Base-by-base conservation (phyloP, 2,888 invertebrate genomes). In the Nysson spinosus region DNA sequence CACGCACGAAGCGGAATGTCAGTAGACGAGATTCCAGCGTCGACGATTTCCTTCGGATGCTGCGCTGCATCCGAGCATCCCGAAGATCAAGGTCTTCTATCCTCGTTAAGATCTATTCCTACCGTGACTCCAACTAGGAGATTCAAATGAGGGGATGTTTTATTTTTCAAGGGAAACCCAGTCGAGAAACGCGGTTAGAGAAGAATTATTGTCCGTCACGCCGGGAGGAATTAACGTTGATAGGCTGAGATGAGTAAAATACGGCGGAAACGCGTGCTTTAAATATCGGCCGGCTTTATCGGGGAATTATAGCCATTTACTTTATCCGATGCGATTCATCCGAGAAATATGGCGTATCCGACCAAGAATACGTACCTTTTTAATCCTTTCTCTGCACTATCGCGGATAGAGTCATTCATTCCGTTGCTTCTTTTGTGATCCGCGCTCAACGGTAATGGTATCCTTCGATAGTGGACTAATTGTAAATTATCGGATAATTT, bases 1-100 rank as follows among this genome's bases (percentile, higher is more conserved):
- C 77, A 77, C 70, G 76, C 77, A 78, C 72, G 55, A 68, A 52
- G 47, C 64, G 76, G 75, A 80, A 80, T 80, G 72, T 60, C 72
- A 75, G 67, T 66, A 57, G 64, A 75, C 65, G 72, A 57, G 69
- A 75, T 75, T 75, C 75, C 67, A 24, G 20, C 50, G 43, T 56
- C 52, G 60, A 72, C 65, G 56, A 75, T 75, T 75, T 75, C 50
- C 72, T 51, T 35, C 56, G 49, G 56, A 35, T 39, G 49, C 9
- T 28, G 24, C 5, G 24, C 6, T 24, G 24, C 5, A 24, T 24
- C 24, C 9, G n/a, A 24, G 24, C 24, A 24, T 24, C 24, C 1
- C n/a, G n/a, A n/a, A n/a, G n/a, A n/a, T n/a, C n/a, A n/a, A n/a
- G n/a, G n/a, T n/a, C n/a, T n/a, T n/a, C n/a, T n/a, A n/a, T 56